These are phyloP conservation scores for Platycheirus rosarum DNA, from an alignment of 2,888 invertebrate species.

Conservation along the genomic window DNA sequence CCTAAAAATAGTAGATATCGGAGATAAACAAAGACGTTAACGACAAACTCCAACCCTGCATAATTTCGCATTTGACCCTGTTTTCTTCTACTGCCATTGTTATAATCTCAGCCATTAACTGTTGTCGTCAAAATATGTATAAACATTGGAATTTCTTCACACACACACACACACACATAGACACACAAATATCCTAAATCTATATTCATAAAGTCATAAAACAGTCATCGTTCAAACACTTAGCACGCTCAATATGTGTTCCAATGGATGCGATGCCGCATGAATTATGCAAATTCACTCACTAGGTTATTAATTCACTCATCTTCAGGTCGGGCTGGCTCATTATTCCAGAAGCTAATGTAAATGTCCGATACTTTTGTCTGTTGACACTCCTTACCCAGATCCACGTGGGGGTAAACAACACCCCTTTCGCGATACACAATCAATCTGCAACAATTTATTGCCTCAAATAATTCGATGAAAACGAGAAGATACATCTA, in stretches of 20 bases:
- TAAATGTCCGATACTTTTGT: conserved; percentile 32
- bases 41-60: background rate
- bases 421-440: conserved; percentile 14
- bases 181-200: background rate
- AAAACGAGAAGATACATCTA: conserved; percentile 5
- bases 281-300: conserved; percentile 42
- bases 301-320: conserved; percentile 4
- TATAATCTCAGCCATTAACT: conserved; percentile 16
- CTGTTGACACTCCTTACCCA: conserved; percentile 33
- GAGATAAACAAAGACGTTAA: conserved; percentile 11
- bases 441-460: background rate
- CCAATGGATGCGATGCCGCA: conserved; percentile 10
- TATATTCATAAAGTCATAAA: conserved; percentile 20
- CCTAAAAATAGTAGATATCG: background rate
- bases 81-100: conserved; percentile 2
- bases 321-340: background rate
- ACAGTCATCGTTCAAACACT: conserved; percentile 27
- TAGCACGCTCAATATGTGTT: conserved; percentile 8
- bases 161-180: background rate
- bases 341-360: conserved; percentile 23
- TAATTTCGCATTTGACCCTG: conserved; percentile 20
- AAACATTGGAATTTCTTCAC: background rate
- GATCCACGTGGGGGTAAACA: background rate
- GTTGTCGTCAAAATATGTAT: background rate
- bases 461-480: background rate